These are phyloP conservation scores for Pristionchus arcanus DNA, from an alignment of 2,888 invertebrate species.

Conservation along the genomic window DNA sequence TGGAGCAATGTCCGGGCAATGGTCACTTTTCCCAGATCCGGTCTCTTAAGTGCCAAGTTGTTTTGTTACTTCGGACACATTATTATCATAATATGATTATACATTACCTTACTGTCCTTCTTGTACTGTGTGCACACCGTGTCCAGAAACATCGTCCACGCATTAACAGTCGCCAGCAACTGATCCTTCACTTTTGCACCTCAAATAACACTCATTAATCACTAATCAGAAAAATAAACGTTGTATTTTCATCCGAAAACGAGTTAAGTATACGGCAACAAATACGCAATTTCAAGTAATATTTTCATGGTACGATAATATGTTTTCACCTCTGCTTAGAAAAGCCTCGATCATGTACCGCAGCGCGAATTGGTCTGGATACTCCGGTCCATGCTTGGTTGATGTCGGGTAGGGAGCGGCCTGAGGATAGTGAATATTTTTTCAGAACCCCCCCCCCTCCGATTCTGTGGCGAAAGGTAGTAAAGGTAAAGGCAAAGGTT, in stretches of 20 bases:
- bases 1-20: too few species aligned
- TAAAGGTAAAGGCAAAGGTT: too few species aligned
- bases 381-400: background rate
- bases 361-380: conserved; percentile 14
- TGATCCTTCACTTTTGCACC: conserved; percentile 62
- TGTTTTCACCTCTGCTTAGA: conserved; percentile 33
- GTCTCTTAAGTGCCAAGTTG: too few species aligned
- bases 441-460: background rate
- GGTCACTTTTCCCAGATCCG: too few species aligned
- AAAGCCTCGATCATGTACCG: conserved; percentile 49
- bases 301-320: too few species aligned
- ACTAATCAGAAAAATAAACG: background rate
- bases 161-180: conserved; percentile 56
- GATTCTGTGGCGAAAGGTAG: too few species aligned
- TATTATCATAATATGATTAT: too few species aligned
- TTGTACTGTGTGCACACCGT: conserved; percentile 54
- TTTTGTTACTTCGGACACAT: background rate
- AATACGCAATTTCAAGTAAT: too few species aligned
- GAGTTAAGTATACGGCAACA: too few species aligned
- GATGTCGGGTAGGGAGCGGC: background rate
- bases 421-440: background rate
- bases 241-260: too few species aligned
- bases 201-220: too few species aligned
- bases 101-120: conserved; percentile 49
- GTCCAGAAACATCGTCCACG: conserved; percentile 58